Conservation (phyloP, 2,888 invertebrate species). For the Hartigia nigra region DNA sequence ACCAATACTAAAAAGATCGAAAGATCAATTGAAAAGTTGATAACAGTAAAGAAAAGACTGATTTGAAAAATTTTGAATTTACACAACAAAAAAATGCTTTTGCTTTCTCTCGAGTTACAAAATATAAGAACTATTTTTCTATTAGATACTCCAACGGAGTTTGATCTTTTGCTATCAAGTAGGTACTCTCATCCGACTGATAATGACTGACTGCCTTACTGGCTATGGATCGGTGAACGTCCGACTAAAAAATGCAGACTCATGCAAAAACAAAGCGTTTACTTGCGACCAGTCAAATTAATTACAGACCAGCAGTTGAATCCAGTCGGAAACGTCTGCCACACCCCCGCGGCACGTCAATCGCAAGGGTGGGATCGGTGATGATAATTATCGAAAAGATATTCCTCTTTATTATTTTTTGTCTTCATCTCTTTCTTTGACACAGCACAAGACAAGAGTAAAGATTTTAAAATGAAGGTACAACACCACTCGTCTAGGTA, state of each 20-base stretch:
- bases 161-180: not conserved
- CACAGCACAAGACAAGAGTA: not conserved
- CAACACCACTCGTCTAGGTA: not conserved
- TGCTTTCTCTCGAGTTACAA: too few species aligned
- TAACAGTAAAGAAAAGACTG: too few species aligned
- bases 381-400: slow-evolving; percentile 1
- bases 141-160: not conserved
- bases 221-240: not conserved
- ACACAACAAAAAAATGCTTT: too few species aligned
- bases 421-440: not conserved
- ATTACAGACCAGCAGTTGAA: slow-evolving; percentile 35
- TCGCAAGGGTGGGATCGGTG: slow-evolving; percentile 4
- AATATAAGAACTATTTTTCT: not conserved
- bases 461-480: not conserved
- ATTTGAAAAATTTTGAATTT: too few species aligned
- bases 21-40: too few species aligned
- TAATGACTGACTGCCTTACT: not conserved
- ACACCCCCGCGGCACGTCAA: slow-evolving; percentile 27
- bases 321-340: slow-evolving; percentile 32
- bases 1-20: too few species aligned
- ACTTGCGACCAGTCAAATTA: slow-evolving; percentile 38
- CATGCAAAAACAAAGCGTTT: slow-evolving; percentile 36
- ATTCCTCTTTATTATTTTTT: not conserved
- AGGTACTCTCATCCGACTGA: not conserved
- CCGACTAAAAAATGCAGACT: not conserved